Evolutionary conservation across 2,888 invertebrate species (phyloP).

Genomic region (Meteorus cinctellus): DNA sequence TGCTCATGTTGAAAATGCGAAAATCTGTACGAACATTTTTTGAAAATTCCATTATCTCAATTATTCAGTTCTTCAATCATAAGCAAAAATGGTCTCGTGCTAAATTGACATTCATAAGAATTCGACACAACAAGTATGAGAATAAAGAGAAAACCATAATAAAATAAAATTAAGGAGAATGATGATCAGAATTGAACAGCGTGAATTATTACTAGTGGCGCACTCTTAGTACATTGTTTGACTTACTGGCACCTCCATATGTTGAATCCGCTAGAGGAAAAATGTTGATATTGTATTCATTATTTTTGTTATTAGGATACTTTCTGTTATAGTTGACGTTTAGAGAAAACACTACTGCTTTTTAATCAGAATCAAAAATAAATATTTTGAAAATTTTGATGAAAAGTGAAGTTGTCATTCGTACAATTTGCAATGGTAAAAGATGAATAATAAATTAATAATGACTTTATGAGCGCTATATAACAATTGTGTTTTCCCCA

Average conservation of each 20-base stretch:
- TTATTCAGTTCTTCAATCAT: too few species aligned
- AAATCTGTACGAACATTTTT: too few species aligned
- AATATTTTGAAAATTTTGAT: neutral
- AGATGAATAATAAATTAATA: constrained; percentile 35
- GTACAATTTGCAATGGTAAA: too few species aligned
- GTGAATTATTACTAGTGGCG: constrained; percentile 58
- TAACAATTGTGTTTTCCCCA: constrained; percentile 30
- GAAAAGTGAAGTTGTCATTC: too few species aligned
- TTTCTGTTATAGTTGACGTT: neutral
- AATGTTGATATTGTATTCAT: constrained; percentile 72
- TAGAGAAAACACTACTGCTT: constrained; percentile 21
- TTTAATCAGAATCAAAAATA: neutral
- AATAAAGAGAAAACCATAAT: constrained; percentile 46
- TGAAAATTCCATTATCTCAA: too few species aligned
- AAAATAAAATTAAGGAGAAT: neutral
- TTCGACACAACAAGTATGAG: constrained; percentile 19
- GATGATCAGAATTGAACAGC: constrained; percentile 42
- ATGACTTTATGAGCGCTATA: constrained; percentile 35
- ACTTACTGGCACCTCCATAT: constrained; percentile 82
- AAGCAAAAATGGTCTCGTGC: too few species aligned
- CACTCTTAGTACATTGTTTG: constrained; percentile 68
- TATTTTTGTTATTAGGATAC: constrained; percentile 41
- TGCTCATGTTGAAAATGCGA: too few species aligned
- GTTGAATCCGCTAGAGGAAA: constrained; percentile 82
- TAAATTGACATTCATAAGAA: neutral